Evolutionary conservation across 2,113 vertebrate genomes (phyloP).

Genomic region (Clarias magur): DNA sequence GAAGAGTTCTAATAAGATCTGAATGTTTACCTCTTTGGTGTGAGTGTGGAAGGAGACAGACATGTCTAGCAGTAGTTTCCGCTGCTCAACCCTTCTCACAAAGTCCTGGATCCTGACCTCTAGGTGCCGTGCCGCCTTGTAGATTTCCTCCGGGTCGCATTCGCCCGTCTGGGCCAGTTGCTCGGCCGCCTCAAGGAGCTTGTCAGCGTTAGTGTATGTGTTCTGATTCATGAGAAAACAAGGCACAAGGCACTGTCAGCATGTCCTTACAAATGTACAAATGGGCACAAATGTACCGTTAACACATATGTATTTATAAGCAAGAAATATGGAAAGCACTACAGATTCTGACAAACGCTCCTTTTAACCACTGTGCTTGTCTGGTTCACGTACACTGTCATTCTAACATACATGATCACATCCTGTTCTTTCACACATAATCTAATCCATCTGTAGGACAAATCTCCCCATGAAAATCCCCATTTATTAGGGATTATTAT

Average conservation of each 20-base stretch:
- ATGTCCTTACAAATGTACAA: not conserved
- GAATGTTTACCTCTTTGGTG: constrained; percentile 90
- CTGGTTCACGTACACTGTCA: constrained; percentile 2
- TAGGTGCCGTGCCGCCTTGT: constrained; percentile 97
- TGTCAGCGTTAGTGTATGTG: constrained; percentile 98
- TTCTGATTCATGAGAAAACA: constrained; percentile 79
- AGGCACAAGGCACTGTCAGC: constrained; percentile 44
- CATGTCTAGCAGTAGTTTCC: constrained; percentile 97
- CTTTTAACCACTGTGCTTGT: not conserved
- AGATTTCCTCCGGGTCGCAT: constrained; percentile 98
- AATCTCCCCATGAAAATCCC: constrained; percentile 6
- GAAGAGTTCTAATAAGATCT: not conserved
- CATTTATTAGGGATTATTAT: not conserved
- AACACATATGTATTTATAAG: not conserved
- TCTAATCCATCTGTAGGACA: constrained; percentile 29
- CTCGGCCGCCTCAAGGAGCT: constrained; percentile 95
- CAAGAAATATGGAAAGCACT: not conserved
- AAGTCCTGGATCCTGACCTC: constrained; percentile 99
- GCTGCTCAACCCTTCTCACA: constrained; percentile 92
- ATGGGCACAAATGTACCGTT: not conserved
- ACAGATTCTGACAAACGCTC: not conserved
- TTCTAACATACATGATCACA: not conserved
- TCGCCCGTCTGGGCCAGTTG: constrained; percentile 97
- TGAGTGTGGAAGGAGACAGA: constrained; percentile 98
- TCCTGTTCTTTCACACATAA: constrained; percentile 9